Evolutionary conservation across 2,888 invertebrate species (phyloP).

Genomic region (Hyalella azteca): DNA sequence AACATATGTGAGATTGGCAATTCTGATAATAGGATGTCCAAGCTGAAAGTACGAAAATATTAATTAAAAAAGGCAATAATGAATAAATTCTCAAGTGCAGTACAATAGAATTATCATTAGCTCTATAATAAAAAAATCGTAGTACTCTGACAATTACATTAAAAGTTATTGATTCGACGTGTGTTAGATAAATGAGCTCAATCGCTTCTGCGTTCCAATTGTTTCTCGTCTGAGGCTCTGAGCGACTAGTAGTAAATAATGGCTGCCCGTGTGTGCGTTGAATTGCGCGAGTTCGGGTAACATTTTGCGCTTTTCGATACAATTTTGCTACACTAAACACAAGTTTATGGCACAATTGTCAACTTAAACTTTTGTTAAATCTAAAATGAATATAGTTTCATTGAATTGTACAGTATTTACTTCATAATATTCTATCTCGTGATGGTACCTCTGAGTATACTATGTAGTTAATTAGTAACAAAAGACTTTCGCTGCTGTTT

Average conservation of each 20-base stretch:
- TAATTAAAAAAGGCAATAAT: neutral
- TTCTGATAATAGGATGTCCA: neutral
- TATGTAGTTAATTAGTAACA: no score
- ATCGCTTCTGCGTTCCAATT: neutral
- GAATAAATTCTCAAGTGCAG: neutral
- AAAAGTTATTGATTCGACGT: neutral
- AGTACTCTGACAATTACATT: neutral
- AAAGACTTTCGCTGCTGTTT: no score
- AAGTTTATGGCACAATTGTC: no score
- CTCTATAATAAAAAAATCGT: no score
- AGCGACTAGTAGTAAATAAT: constrained; percentile 1
- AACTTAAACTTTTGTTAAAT: no score
- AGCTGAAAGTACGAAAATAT: neutral
- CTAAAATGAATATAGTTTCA: no score
- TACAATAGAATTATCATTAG: no score
- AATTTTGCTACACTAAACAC: no score
- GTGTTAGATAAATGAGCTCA: neutral
- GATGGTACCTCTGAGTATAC: no score
- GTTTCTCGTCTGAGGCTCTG: neutral
- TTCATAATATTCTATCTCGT: no score
- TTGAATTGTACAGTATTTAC: no score
- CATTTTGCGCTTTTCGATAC: no score
- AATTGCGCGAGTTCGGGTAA: neutral
- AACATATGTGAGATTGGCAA: constrained; percentile 1
- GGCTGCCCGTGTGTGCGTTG: neutral